These are phyloP conservation scores for Cygnus buccinator DNA, from an alignment of 2,113 vertebrate genomes.

Conservation along the genomic window DNA sequence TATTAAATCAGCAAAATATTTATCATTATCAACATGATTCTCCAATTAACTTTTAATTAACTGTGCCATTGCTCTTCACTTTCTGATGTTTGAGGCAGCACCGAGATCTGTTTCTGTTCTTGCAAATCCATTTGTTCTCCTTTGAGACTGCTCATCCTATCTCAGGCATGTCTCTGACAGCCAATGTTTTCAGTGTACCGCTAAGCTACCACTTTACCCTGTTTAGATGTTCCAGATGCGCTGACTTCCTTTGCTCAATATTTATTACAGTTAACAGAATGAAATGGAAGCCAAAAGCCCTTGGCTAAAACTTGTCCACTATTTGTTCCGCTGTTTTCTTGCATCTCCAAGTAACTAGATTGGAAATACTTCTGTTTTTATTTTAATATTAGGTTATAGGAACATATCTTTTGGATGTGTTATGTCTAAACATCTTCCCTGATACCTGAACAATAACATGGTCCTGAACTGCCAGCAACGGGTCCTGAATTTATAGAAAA, in stretches of 20 bases:
- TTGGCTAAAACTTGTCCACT: neutral
- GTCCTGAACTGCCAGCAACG: neutral
- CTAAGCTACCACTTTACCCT: neutral
- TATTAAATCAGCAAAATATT: neutral
- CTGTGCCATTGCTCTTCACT: neutral
- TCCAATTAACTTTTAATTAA: constrained; percentile 16
- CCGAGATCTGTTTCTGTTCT: neutral
- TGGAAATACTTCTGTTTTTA: neutral
- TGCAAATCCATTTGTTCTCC: neutral
- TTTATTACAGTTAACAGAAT: neutral
- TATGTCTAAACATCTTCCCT: neutral
- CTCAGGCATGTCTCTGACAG: neutral
- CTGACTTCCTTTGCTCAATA: neutral
- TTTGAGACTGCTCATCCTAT: neutral
- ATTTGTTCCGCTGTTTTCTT: neutral
- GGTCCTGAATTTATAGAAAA: neutral
- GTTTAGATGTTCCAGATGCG: neutral
- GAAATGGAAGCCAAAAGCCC: neutral
- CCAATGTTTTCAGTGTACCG: neutral
- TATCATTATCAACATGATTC: neutral
- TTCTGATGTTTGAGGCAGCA: neutral
- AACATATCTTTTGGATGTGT: neutral
- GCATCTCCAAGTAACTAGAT: neutral
- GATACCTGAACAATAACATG: neutral
- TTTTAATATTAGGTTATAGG: neutral